phyloP scores from a whole-genome alignment of 2,888 invertebrate species.

The Trissolcus brochymenae region DNA sequence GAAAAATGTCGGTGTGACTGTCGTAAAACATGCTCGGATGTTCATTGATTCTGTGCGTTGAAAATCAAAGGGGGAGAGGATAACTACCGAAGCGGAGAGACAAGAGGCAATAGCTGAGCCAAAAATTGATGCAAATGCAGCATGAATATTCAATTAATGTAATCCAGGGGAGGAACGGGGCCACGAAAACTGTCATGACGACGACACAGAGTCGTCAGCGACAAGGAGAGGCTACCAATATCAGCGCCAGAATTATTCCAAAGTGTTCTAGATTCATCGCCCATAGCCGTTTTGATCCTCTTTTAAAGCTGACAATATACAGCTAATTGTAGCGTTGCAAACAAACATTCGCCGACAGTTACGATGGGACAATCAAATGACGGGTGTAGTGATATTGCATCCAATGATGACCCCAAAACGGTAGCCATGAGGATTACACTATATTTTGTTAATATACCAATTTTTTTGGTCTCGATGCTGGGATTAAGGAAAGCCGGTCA shows the following conservation, averaged over 20 bases:
- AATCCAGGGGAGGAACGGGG: constrained; percentile 62
- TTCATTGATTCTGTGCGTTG: constrained; percentile 43
- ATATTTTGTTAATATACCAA: too few species aligned
- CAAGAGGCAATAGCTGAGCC: constrained; percentile 48
- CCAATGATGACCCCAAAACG: constrained; percentile 15
- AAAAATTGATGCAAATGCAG: constrained; percentile 68
- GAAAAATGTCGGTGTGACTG: constrained; percentile 57
- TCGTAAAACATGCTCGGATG: constrained; percentile 51
- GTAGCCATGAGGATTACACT: neutral
- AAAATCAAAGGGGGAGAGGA: neutral
- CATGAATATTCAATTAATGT: constrained; percentile 71
- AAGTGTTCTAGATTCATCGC: constrained; percentile 44
- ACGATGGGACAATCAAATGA: constrained; percentile 25
- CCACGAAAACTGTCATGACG: constrained; percentile 54
- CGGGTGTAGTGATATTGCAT: constrained; percentile 15
- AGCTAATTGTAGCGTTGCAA: constrained; percentile 52
- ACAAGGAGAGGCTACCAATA: constrained; percentile 33
- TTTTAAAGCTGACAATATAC: constrained; percentile 55
- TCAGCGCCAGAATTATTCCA: constrained; percentile 28
- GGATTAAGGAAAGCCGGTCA: too few species aligned
- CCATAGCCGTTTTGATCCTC: constrained; percentile 45
- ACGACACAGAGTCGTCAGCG: constrained; percentile 47
- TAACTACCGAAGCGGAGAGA: neutral
- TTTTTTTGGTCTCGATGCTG: too few species aligned
- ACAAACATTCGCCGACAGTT: constrained; percentile 27